Evolutionary conservation across 2,888 invertebrate genomes (phyloP).

Genomic region (Trachelus troglodyta): DNA sequence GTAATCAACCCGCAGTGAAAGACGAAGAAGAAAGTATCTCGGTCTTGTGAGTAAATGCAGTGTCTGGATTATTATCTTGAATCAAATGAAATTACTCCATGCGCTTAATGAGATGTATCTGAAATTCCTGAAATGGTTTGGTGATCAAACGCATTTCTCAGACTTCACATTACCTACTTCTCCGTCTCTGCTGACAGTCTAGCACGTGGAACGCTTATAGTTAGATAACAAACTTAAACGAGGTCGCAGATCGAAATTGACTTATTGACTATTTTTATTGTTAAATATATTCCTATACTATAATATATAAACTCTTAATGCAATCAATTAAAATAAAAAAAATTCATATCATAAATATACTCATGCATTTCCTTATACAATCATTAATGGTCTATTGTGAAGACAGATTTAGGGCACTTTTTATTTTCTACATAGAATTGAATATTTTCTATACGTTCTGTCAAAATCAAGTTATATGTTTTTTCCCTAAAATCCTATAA

Average conservation of each 20-base stretch:
- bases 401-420: too few relatives aligned
- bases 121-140: background rate
- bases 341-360: background rate
- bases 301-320: too few relatives aligned
- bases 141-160: slow-evolving; percentile 4
- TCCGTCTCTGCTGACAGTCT: background rate
- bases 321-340: background rate
- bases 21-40: background rate
- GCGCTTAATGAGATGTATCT: slow-evolving; percentile 10
- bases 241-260: background rate
- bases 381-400: too few relatives aligned
- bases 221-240: background rate
- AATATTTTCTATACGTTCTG: too few relatives aligned
- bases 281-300: too few relatives aligned
- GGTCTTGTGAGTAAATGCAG: background rate
- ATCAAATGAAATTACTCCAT: slow-evolving; percentile 8
- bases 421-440: too few relatives aligned
- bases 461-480: too few relatives aligned
- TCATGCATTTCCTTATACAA: too few relatives aligned
- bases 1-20: background rate
- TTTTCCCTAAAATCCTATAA: background rate
- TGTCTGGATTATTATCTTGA: slow-evolving; percentile 3
- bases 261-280: too few relatives aligned
- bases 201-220: background rate
- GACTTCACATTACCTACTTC: background rate